Conservation (phyloP, 2,797 vertebrate genomes). For the Hipposideros larvatus region DNA sequence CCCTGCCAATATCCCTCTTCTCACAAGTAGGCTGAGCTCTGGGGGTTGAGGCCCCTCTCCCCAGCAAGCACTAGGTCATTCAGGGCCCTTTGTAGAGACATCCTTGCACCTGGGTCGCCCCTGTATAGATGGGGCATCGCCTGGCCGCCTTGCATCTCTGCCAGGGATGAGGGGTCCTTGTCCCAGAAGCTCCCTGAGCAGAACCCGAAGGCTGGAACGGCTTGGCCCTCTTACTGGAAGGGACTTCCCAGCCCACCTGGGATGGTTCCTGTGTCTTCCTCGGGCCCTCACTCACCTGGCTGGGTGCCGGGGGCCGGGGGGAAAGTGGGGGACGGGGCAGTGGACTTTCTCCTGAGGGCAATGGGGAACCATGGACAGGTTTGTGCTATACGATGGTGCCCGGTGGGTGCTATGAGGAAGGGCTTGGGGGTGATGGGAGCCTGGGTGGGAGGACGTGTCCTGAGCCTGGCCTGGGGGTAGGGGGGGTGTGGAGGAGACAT, state of each 20-base stretch:
- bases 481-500: no score
- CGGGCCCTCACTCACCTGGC: accelerated
- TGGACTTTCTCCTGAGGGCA: neutral
- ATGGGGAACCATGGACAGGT: neutral
- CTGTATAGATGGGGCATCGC: neutral
- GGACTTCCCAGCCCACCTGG: neutral
- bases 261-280: neutral
- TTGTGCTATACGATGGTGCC: neutral
- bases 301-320: neutral
- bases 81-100: no score
- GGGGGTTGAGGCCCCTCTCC: neutral
- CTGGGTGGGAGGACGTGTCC: accelerated
- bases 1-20: neutral
- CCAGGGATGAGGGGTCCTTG: accelerated
- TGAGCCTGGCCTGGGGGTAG: neutral
- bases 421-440: neutral
- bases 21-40: neutral
- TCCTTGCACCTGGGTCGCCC: accelerated
- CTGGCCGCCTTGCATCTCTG: neutral
- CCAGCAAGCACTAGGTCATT: neutral
- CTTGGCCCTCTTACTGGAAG: neutral
- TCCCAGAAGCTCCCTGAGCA: neutral
- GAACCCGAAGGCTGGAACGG: neutral
- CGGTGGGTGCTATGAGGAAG: neutral
- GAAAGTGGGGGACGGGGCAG: accelerated